A percentile compares a stretch with the other conserved stretches of the same genome.
phyloP scores from a whole-genome alignment of 2,888 invertebrate species.

The Xestia c-nigrum region DNA sequence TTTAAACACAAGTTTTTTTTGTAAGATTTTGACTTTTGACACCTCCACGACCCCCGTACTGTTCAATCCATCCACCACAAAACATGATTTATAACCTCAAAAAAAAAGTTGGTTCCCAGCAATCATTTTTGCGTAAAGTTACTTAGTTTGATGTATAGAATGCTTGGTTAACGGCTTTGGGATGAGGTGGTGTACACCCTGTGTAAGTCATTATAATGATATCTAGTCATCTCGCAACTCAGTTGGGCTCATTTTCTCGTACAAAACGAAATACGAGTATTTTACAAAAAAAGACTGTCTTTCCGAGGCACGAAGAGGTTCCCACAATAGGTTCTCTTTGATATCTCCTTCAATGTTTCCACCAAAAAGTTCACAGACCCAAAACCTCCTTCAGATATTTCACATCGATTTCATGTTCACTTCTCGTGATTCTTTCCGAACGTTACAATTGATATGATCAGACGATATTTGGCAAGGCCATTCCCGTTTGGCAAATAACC shows the following conservation, averaged over 20 bases:
- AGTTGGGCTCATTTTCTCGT: background rate
- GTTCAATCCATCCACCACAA: no score
- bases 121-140: no score
- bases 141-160: no score
- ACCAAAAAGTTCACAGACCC: background rate
- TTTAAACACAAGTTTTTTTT: no score
- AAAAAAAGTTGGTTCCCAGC: no score
- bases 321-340: background rate
- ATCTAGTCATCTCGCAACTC: no score
- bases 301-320: background rate
- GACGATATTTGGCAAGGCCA: slow-evolving; percentile 53
- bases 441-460: slow-evolving; percentile 51
- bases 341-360: background rate
- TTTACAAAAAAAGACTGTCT: background rate
- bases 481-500: slow-evolving; percentile 64
- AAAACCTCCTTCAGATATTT: slow-evolving; percentile 8
- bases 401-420: slow-evolving; percentile 17
- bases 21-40: no score
- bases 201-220: no score
- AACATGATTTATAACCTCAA: no score
- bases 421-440: slow-evolving; percentile 8
- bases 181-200: no score
- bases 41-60: no score
- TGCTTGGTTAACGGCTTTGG: no score
- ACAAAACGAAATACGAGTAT: background rate